A percentile compares a stretch with the other conserved stretches of the same genome.
These are phyloP conservation scores for Amiota mariae DNA, from an alignment of 2,888 invertebrate species.

Conservation along the genomic window DNA sequence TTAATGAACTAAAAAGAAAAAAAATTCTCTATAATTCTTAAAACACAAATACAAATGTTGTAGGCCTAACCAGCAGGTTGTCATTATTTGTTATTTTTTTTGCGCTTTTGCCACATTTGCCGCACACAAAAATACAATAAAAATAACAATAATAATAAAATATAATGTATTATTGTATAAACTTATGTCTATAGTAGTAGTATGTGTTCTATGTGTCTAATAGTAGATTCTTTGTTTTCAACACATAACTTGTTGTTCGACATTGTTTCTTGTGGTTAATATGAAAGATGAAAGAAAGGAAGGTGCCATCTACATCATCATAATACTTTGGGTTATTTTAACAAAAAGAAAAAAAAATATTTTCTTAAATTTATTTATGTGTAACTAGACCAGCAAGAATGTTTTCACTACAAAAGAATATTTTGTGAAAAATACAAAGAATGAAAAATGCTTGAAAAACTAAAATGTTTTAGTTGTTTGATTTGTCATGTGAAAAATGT, in stretches of 20 bases:
- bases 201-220: too few species aligned
- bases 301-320: too few species aligned
- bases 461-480: not conserved
- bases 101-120: constrained; percentile 11
- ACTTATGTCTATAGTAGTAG: too few species aligned
- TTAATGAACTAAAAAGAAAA: not conserved
- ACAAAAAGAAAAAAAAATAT: too few species aligned
- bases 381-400: not conserved
- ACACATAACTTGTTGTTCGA: constrained; percentile 4
- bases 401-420: not conserved
- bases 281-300: too few species aligned
- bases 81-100: not conserved
- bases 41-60: too few species aligned
- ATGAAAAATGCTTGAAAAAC: not conserved
- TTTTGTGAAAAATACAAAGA: not conserved
- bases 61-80: not conserved
- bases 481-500: not conserved
- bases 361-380: not conserved
- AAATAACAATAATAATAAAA: not conserved
- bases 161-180: too few species aligned
- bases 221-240: not conserved
- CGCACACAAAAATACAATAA: not conserved
- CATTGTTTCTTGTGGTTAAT: too few species aligned
- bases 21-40: too few species aligned
- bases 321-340: too few species aligned